Evolutionary conservation across 2,797 vertebrate genomes (phyloP).

Genomic region (Pteropus rufus): DNA sequence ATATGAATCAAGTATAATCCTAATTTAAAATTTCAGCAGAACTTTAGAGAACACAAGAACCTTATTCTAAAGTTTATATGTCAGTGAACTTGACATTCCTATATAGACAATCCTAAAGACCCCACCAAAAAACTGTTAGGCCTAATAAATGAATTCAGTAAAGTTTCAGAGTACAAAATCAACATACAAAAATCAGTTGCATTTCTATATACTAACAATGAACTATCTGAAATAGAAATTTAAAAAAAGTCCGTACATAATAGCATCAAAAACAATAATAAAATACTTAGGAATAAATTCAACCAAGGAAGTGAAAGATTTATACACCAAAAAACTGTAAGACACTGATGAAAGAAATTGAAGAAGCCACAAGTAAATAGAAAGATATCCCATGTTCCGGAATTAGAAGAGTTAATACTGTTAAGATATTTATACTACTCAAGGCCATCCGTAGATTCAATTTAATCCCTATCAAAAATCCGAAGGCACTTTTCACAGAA

Average conservation of each 20-base stretch:
- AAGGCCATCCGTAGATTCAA: not conserved
- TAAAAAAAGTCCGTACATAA: too few species aligned
- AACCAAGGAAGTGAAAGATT: not conserved
- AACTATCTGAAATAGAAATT: not conserved
- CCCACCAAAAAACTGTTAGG: not conserved
- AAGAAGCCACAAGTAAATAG: not conserved
- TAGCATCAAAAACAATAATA: not conserved
- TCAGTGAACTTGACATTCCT: not conserved
- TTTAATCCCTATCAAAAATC: not conserved
- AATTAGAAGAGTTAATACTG: not conserved
- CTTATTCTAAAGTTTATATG: not conserved
- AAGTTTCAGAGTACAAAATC: not conserved
- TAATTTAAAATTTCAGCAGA: slow-evolving; percentile 12
- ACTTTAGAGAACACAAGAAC: not conserved
- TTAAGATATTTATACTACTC: not conserved
- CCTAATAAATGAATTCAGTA: not conserved
- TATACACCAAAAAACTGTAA: not conserved
- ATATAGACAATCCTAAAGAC: not conserved
- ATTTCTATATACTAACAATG: not conserved
- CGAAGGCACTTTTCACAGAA: not conserved
- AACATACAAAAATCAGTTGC: not conserved
- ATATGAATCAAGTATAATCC: not conserved
- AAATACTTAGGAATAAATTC: not conserved
- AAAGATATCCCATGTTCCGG: not conserved
- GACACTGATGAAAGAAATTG: not conserved